Conservation (phyloP, 2,113 vertebrate genomes). For the Microcebus ravelobensis region DNA sequence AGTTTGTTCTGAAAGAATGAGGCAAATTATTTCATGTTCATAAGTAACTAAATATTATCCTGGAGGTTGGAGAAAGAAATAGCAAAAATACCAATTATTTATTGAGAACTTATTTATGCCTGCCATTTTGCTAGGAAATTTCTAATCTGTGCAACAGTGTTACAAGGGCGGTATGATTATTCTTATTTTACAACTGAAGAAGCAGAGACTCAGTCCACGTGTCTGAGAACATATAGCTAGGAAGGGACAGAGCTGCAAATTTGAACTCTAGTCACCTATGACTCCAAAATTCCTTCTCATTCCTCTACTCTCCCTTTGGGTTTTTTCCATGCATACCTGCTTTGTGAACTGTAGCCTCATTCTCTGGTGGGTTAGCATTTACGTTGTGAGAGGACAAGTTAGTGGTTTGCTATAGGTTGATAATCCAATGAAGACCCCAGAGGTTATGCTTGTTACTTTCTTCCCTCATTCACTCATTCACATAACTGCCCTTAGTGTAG, state of each 20-base stretch:
- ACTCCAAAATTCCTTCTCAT: background rate
- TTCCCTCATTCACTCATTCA: background rate
- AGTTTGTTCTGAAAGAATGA: constrained; percentile 41
- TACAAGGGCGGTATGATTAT: background rate
- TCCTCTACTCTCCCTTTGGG: background rate
- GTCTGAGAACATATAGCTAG: background rate
- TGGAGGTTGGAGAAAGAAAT: constrained; percentile 8
- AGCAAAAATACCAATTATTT: background rate
- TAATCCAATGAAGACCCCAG: background rate
- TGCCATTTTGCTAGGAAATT: background rate
- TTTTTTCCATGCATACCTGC: background rate
- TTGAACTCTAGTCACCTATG: background rate
- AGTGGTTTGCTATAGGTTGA: background rate
- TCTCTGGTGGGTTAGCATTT: background rate
- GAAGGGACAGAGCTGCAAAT: background rate
- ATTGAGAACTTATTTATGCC: background rate
- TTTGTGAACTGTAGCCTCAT: background rate
- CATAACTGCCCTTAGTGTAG: background rate
- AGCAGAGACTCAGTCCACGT: background rate
- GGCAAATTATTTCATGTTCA: background rate
- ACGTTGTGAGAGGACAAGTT: background rate
- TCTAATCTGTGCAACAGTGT: background rate
- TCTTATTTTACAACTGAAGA: constrained; percentile 13
- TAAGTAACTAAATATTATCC: constrained; percentile 3
- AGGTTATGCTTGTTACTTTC: background rate